Conservation (phyloP, 2,888 invertebrate genomes). For the Drosophila neonasuta region DNA sequence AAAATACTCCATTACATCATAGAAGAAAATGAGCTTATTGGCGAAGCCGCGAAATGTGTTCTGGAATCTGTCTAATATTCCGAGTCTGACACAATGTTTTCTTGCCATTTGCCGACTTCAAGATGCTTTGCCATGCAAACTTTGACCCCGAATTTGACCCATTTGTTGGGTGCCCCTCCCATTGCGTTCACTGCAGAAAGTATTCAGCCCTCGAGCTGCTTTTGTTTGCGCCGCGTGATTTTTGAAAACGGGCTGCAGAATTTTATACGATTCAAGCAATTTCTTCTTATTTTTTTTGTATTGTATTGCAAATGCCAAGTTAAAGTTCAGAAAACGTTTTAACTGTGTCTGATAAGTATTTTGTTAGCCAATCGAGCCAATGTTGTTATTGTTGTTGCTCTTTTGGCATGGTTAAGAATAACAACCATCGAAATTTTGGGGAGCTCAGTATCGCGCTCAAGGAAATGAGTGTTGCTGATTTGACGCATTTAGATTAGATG, state of each 20-base stretch:
- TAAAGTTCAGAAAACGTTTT: background rate
- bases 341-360: conserved; percentile 26
- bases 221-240: background rate
- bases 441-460: conserved; percentile 6
- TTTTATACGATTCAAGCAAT: background rate
- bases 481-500: conserved; percentile 69
- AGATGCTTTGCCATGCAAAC: background rate
- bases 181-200: background rate
- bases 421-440: conserved; percentile 13
- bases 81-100: background rate
- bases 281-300: too few species aligned
- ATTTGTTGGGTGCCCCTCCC: background rate
- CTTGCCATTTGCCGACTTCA: background rate
- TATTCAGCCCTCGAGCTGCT: background rate
- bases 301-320: background rate
- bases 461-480: conserved; percentile 52
- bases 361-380: background rate
- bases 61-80: too few species aligned
- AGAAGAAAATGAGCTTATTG: too few species aligned
- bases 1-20: too few species aligned
- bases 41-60: too few species aligned
- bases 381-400: conserved; percentile 19
- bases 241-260: background rate
- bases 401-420: conserved; percentile 27
- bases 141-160: background rate